A percentile compares a stretch with the other conserved stretches of the same genome.
Evolutionary conservation across 2,888 invertebrate genomes (phyloP).

Genomic region (Smittia aterrima): DNA sequence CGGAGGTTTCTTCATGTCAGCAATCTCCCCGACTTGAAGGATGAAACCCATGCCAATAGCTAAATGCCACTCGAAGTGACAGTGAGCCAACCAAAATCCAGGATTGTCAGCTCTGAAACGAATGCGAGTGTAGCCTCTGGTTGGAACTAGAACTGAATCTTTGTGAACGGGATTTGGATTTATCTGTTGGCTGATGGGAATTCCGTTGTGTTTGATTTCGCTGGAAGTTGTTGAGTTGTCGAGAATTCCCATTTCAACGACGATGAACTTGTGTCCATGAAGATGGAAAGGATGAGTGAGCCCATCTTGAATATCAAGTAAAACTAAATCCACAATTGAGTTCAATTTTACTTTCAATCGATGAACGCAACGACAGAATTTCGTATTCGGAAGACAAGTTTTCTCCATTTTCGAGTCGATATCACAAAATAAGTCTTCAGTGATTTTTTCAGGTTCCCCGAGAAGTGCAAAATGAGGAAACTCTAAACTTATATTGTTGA

Average conservation of each 20-base stretch:
- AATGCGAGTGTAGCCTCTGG: constrained; percentile 48
- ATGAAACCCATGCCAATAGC: constrained; percentile 48
- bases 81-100: constrained; percentile 41
- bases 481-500: constrained; percentile 71
- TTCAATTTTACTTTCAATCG: constrained; percentile 46
- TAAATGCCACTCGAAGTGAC: constrained; percentile 49
- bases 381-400: constrained; percentile 43
- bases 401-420: constrained; percentile 44
- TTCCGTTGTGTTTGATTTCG: constrained; percentile 1
- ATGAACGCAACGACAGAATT: constrained; percentile 46
- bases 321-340: constrained; percentile 44
- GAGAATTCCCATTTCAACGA: constrained; percentile 47
- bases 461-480: constrained; percentile 75
- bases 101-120: constrained; percentile 48
- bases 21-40: constrained; percentile 55
- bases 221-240: constrained; percentile 43
- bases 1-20: constrained; percentile 67
- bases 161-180: constrained; percentile 47
- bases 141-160: constrained; percentile 49
- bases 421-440: constrained; percentile 48
- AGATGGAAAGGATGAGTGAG: constrained; percentile 52
- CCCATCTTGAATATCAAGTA: constrained; percentile 45
- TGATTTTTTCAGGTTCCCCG: constrained; percentile 58
- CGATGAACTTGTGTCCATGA: constrained; percentile 50
- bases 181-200: neutral